Evolutionary conservation across 2,797 vertebrate genomes (phyloP).

Genomic region (Sphenopsis melanotis): DNA sequence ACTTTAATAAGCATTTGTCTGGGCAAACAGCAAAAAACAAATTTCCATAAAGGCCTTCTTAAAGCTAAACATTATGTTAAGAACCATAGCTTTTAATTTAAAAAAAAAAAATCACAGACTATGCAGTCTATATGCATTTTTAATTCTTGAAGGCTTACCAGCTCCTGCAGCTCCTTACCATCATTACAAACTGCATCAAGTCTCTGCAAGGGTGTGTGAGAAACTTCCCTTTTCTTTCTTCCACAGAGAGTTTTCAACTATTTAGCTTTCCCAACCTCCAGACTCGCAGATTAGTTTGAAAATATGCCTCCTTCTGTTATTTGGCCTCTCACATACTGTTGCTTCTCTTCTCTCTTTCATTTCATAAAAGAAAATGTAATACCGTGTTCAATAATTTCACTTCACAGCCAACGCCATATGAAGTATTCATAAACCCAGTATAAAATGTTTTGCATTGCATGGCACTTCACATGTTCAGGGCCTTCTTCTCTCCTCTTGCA

Average conservation of each 20-base stretch:
- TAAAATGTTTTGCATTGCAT: background rate
- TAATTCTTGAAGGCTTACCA: background rate
- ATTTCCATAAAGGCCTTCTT: background rate
- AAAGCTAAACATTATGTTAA: background rate
- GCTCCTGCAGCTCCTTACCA: background rate
- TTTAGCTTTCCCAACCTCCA: background rate
- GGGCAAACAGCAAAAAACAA: background rate
- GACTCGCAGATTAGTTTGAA: background rate
- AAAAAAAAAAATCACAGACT: background rate
- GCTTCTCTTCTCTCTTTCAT: background rate
- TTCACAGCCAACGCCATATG: background rate
- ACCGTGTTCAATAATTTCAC: background rate
- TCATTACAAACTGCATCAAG: background rate
- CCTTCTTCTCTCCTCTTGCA: background rate
- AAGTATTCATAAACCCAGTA: background rate
- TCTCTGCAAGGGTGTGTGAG: background rate
- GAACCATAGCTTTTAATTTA: background rate
- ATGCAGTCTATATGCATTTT: background rate
- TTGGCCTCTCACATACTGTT: background rate
- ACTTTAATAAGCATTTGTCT: background rate
- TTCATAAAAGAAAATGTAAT: background rate
- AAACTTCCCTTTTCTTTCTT: background rate
- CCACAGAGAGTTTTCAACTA: background rate
- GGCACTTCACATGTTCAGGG: background rate
- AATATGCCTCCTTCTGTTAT: background rate